Base-by-base conservation (phyloP, 2,888 invertebrate species). In the Tanytarsus gracilentus region DNA sequence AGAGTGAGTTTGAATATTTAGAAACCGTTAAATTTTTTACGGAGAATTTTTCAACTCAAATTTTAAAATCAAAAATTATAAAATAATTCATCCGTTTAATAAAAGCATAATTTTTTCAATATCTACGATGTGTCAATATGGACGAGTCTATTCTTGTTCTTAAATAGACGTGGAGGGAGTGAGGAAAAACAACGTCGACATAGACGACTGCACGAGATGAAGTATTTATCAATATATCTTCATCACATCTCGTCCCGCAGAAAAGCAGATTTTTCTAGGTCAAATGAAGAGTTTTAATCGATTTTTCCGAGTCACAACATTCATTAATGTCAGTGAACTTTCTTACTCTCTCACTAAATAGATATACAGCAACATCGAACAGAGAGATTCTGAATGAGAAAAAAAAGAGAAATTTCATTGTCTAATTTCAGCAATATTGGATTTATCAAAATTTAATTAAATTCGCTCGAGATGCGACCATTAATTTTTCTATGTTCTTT, bases 271-370 rank as follows among this genome's bases (percentile, higher is more conserved):
- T n/a, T 58, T 58, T 58, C 58, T 58, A 58, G 58, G 58, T 58
- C 58, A 58, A 26, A 39, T 30, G 58, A 58, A 48, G 58, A 58
- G 48, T 58, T 58, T 58, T 58, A 58, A 58, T 58, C 58, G 58
- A 58, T 58, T 48, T 58, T 44, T 39, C 39, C 58, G 39, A 58
- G 58, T 58, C 58, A 58, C 40, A 58, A 58, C 58, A 58, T 58
- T 58, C 58, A 58, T 58, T 58, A 58, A 58, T 55, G 58, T 58
- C 58, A 58, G 58, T 58, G 58, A 58, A 58, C 58, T 33, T 58
- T 58, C 30, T 29, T 5, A 23, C 16, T 44, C 4, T 36, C 21
- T 44, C 16, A 44, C 44, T 18, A 18, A 44, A 36, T 14, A 36
- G n/a, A 36, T 16, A 36, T 36, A 14, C 36, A n/a, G 36, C 16